These are phyloP conservation scores for Meteorus colon DNA, from an alignment of 2,888 invertebrate genomes.

Conservation along the genomic window DNA sequence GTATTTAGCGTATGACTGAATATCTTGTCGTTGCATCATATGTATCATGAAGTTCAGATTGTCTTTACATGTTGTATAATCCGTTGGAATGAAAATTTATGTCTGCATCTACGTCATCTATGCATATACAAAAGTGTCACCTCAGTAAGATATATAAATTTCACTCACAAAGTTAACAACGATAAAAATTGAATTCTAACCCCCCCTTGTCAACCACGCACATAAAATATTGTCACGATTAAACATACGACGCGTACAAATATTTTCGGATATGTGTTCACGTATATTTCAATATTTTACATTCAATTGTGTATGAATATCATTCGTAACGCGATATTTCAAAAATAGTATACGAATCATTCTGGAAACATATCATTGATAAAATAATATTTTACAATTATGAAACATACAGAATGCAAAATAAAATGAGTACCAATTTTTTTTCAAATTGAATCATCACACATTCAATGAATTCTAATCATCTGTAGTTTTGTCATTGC, in stretches of 20 bases:
- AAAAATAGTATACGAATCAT: slow-evolving; percentile 8
- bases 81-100: neutral
- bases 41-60: neutral
- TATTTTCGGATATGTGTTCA: slow-evolving; percentile 16
- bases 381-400: neutral
- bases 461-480: neutral
- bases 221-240: neutral
- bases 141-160: neutral
- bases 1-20: neutral
- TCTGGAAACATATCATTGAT: neutral
- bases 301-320: neutral
- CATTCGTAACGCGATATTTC: neutral
- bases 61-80: neutral
- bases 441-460: neutral
- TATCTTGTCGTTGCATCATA: neutral
- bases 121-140: neutral
- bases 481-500: neutral
- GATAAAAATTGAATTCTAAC: neutral
- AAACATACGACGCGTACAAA: neutral
- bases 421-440: neutral
- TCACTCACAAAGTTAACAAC: neutral
- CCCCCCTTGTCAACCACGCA: neutral
- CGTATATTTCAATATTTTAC: neutral
- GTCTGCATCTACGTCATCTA: neutral
- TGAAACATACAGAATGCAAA: neutral